Percentiles rank a stretch among this genome's conserved stretches.
Conservation (phyloP, 2,888 invertebrate genomes). For the Leptinotarsa peninsularis region DNA sequence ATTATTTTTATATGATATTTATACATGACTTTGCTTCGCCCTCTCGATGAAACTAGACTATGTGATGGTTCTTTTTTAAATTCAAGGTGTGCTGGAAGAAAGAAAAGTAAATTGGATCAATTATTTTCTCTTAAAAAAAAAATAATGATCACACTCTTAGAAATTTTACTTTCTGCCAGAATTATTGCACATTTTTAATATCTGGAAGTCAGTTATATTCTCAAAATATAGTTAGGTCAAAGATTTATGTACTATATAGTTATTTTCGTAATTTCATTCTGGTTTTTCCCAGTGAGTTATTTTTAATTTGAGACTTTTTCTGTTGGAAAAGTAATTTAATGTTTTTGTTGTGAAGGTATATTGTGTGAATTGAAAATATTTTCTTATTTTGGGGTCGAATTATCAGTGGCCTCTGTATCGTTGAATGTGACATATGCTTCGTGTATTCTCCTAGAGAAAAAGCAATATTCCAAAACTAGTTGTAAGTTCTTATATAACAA, state of each 20-base stretch:
- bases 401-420: neutral
- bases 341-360: neutral
- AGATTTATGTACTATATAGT: too few species aligned
- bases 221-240: neutral
- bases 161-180: neutral
- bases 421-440: slow-evolving; percentile 39
- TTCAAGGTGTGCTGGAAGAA: slow-evolving; percentile 10
- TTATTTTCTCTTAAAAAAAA: neutral
- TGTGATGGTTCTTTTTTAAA: slow-evolving; percentile 12
- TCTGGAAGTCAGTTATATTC: neutral
- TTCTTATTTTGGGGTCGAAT: neutral
- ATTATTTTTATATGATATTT: slow-evolving; percentile 37
- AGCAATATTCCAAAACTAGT: slow-evolving; percentile 44
- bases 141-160: neutral
- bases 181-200: neutral
- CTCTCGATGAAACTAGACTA: slow-evolving; percentile 14
- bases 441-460: slow-evolving; percentile 49
- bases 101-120: slow-evolving; percentile 1
- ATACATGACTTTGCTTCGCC: slow-evolving; percentile 24
- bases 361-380: neutral
- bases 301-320: too few species aligned
- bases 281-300: neutral
- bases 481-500: neutral
- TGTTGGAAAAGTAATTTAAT: too few species aligned
- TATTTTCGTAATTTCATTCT: too few species aligned